A percentile compares a stretch with the other conserved stretches of the same genome.
Conservation (phyloP, 1,140 invertebrate genomes). For the Ostrea denselamellosa region DNA sequence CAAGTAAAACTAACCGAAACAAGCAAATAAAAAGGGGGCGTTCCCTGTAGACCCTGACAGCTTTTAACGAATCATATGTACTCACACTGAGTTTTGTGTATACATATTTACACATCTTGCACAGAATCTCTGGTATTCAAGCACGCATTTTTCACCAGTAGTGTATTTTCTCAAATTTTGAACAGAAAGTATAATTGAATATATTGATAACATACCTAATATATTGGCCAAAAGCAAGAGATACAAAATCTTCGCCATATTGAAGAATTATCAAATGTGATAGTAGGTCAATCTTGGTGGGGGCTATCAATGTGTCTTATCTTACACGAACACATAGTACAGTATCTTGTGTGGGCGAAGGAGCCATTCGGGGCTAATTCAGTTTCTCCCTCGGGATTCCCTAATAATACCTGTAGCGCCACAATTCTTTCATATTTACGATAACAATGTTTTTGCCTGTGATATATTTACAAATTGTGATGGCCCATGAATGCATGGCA, state of each 20-base stretch:
- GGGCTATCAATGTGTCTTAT: neutral
- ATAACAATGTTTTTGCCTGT: too few species aligned
- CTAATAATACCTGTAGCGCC: too few species aligned
- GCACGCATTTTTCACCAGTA: neutral
- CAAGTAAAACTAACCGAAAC: too few species aligned
- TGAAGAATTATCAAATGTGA: neutral
- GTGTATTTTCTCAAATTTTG: neutral
- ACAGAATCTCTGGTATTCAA: neutral
- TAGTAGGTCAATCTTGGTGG: neutral
- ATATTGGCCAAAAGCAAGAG: constrained; percentile 10
- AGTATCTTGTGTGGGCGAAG: too few species aligned
- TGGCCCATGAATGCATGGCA: too few species aligned
- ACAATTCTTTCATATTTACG: too few species aligned
- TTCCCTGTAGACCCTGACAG: too few species aligned
- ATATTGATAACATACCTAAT: neutral
- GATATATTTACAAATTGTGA: too few species aligned
- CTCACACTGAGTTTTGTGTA: neutral
- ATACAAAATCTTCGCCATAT: neutral
- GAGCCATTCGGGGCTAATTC: too few species aligned
- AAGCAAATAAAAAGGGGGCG: too few species aligned
- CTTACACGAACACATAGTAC: neutral
- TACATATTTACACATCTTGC: neutral
- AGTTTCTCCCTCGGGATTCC: too few species aligned
- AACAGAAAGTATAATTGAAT: neutral
- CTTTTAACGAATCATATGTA: neutral